A percentile compares a stretch with the other conserved stretches of the same genome.
These are phyloP conservation scores for Borostomias antarcticus DNA, from an alignment of 2,797 vertebrate genomes.

Conservation along the genomic window DNA sequence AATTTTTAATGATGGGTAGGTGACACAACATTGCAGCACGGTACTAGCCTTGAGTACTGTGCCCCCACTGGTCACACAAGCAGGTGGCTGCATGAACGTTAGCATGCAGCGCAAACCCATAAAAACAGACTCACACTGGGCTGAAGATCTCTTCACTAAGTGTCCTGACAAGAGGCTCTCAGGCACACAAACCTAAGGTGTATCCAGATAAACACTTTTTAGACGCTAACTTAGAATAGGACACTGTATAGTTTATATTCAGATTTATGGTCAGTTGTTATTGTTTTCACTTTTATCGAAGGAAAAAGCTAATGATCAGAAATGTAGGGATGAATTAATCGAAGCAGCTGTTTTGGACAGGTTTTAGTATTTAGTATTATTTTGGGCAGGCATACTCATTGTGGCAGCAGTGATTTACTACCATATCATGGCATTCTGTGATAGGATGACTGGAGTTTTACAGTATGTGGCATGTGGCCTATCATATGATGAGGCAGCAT, in stretches of 20 bases:
- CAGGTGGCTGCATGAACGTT: constrained; percentile 56
- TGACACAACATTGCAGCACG: constrained; percentile 30
- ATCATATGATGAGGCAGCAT: constrained; percentile 59
- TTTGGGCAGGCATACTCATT: constrained; percentile 1
- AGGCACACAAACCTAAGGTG: no score
- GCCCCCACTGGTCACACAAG: constrained; percentile 52
- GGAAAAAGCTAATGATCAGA: no score
- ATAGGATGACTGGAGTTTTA: constrained; percentile 58
- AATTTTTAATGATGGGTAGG: constrained; percentile 59
- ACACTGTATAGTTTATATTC: no score
- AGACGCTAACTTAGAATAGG: no score
- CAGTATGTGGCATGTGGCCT: constrained; percentile 53
- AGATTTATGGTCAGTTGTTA: constrained; percentile 40
- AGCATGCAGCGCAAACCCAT: constrained; percentile 44
- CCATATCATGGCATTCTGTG: constrained; percentile 50
- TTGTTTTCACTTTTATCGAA: constrained; percentile 21
- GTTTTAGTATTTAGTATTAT: constrained; percentile 3
- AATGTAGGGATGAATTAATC: no score
- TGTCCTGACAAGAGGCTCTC: constrained; percentile 33
- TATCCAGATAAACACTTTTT: no score
- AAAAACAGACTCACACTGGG: constrained; percentile 42
- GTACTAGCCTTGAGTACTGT: constrained; percentile 36
- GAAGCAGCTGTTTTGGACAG: constrained; percentile 4
- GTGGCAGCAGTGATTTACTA: constrained; percentile 57
- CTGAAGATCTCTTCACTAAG: constrained; percentile 17